These are phyloP conservation scores for Crenuchus spilurus DNA, from an alignment of 2,797 vertebrate genomes.

Conservation along the genomic window DNA sequence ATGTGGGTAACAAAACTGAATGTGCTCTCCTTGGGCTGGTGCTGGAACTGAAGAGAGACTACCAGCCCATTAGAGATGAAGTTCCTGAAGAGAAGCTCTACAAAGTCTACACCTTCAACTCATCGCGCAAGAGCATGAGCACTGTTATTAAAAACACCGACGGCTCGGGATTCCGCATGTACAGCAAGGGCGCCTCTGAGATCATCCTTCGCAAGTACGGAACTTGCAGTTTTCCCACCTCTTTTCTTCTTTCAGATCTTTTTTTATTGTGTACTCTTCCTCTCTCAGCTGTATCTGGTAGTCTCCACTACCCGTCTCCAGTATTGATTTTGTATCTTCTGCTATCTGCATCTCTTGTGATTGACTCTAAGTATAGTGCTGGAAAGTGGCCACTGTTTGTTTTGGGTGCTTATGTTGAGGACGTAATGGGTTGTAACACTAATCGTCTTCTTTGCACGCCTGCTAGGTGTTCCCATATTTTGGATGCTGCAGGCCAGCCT, in stretches of 20 bases:
- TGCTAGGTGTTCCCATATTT: slow-evolving; percentile 87
- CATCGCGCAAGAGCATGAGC: slow-evolving; percentile 96
- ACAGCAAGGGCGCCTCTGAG: slow-evolving; percentile 98
- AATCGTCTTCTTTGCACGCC: slow-evolving; percentile 1
- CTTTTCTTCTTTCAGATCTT: not conserved
- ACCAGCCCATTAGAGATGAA: slow-evolving; percentile 90
- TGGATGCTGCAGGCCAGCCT: slow-evolving; percentile 82
- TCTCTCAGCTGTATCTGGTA: not conserved
- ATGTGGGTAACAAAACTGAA: slow-evolving; percentile 98
- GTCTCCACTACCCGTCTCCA: not conserved
- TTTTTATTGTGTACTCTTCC: not conserved
- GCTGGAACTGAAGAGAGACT: slow-evolving; percentile 89
- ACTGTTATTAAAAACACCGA: slow-evolving; percentile 85
- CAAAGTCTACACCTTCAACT: slow-evolving; percentile 99
- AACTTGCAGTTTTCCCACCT: not conserved
- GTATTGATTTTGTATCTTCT: slow-evolving; percentile 30
- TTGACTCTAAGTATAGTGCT: not conserved
- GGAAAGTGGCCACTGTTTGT: slow-evolving; percentile 17
- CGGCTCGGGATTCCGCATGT: slow-evolving; percentile 88
- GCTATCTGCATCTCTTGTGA: not conserved
- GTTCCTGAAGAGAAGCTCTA: slow-evolving; percentile 93
- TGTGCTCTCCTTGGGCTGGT: slow-evolving; percentile 92
- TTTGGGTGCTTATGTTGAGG: slow-evolving; percentile 6
- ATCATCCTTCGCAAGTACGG: slow-evolving; percentile 94
- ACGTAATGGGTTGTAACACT: slow-evolving; percentile 2